Evolutionary conservation across 2,888 invertebrate genomes (phyloP), one percentile per base, ranked within the genome.

Genomic region (Spisula solida): DNA sequence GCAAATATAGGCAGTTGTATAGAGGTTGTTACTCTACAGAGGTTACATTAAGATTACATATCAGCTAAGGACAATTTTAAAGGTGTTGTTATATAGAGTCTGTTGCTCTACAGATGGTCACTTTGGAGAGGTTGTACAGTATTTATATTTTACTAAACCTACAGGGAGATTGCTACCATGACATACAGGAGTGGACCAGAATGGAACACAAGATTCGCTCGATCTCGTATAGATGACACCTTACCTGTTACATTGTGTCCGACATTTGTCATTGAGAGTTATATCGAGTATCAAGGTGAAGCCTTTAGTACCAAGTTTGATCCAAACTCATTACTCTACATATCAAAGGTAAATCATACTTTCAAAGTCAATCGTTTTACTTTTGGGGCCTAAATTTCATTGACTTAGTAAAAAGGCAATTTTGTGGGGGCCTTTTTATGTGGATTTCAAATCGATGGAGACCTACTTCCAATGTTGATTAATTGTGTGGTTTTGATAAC

Each of bases 151-250:
- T 5, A 47, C 10, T 20, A 5, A 41, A 29, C 29, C 48, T 88
- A 1, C 90, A 96, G 96, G 88, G 96, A 96, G 92, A 94, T 96
- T 47, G 96, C 96, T 5, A 96, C 96, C 6, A 92, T 96, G 89
- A 96, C 96, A 5, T 96, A 96, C 91, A 93, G 96, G 25, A 96
- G 96, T 92, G 96, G 96, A 5, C 96, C 96, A 6, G 96, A 96
- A 88, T 96, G 96, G 96, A 95, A 95, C 75, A 89, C 94, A 86
- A 91, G 96, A 79, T 96, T 96, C 93, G 96, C 95, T 16, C 93
- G 96, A 31, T 92, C 95, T 20, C 93, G 93, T 66, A 95, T 96
- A 20, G 94, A 94, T 48, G 89, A 91, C 0, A 88, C 89, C 10
- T 92, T 92, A 20, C 89, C 93, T 5, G 94, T 95, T 0, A 95